A percentile compares a stretch with the other conserved stretches of the same genome.
phyloP scores from a whole-genome alignment of 1,140 invertebrate species.

The Drosophila insularis region DNA sequence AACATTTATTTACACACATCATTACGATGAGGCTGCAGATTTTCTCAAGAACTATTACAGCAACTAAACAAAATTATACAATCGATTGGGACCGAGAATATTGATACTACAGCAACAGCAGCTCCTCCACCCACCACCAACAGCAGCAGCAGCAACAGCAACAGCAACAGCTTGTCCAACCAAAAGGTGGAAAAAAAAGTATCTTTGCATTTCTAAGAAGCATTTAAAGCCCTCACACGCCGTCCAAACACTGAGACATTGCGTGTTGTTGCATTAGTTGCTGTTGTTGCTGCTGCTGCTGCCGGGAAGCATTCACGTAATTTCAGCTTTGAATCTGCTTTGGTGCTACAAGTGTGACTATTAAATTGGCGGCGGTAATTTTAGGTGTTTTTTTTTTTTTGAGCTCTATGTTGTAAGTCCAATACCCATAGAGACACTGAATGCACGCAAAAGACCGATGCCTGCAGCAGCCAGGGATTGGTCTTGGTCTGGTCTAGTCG shows the following conservation, averaged over 20 bases:
- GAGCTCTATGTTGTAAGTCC: slow-evolving; percentile 51
- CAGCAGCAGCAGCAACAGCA: slow-evolving; percentile 18
- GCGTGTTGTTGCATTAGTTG: slow-evolving; percentile 51
- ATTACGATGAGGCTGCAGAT: slow-evolving; percentile 75
- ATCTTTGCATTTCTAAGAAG: slow-evolving; percentile 76
- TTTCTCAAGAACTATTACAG: slow-evolving; percentile 74
- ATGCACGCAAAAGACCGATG: slow-evolving; percentile 44
- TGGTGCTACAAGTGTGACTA: slow-evolving; percentile 75
- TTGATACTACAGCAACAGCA: slow-evolving; percentile 1
- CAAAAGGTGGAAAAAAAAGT: slow-evolving; percentile 20
- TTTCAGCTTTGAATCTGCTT: slow-evolving; percentile 54
- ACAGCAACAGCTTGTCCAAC: slow-evolving; percentile 4
- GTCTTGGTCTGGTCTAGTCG: slow-evolving; percentile 28
- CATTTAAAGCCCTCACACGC: slow-evolving; percentile 69
- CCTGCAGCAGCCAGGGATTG: slow-evolving; percentile 49
- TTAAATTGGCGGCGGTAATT: slow-evolving; percentile 80
- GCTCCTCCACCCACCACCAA: slow-evolving; percentile 32
- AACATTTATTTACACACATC: slow-evolving; percentile 69
- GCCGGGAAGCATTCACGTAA: slow-evolving; percentile 55
- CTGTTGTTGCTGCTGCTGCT: slow-evolving; percentile 40
- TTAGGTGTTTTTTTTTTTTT: slow-evolving; percentile 42
- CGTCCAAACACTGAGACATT: slow-evolving; percentile 37
- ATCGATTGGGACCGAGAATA: slow-evolving; percentile 16
- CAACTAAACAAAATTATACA: slow-evolving; percentile 73
- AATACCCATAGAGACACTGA: slow-evolving; percentile 1